These are phyloP conservation scores for Alectoris magna DNA, from an alignment of 2,797 vertebrate genomes.

Conservation along the genomic window DNA sequence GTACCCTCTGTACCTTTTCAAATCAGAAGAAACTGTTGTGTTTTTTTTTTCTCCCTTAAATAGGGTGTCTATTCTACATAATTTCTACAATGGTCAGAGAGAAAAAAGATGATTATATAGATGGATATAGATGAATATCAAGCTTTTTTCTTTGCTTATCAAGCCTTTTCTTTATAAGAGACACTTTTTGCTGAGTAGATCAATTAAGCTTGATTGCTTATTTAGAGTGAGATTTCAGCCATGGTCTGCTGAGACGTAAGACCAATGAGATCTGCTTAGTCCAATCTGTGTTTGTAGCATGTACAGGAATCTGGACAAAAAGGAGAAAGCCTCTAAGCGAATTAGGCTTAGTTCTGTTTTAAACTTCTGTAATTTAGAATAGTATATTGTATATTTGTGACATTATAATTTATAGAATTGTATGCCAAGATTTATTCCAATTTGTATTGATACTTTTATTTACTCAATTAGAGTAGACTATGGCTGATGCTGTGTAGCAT, in stretches of 20 bases:
- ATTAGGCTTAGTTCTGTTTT: background rate
- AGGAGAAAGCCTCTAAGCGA: background rate
- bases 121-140: background rate
- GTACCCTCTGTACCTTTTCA: background rate
- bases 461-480: background rate
- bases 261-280: background rate
- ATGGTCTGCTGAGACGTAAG: background rate
- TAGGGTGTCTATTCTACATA: background rate
- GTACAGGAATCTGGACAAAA: background rate
- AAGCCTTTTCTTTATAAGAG: background rate
- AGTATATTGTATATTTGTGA: background rate
- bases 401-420: background rate
- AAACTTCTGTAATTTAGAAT: background rate
- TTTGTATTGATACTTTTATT: background rate
- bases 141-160: background rate
- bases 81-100: background rate
- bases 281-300: background rate
- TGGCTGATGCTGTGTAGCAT: background rate
- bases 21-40: slow-evolving; percentile 20
- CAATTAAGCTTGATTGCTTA: slow-evolving; percentile 26
- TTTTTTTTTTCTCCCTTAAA: slow-evolving; percentile 13
- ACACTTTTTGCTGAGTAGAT: background rate
- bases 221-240: background rate
- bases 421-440: background rate
- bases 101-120: background rate